Base-by-base conservation (phyloP, 2,113 vertebrate species). In the Phocoena phocoena region DNA sequence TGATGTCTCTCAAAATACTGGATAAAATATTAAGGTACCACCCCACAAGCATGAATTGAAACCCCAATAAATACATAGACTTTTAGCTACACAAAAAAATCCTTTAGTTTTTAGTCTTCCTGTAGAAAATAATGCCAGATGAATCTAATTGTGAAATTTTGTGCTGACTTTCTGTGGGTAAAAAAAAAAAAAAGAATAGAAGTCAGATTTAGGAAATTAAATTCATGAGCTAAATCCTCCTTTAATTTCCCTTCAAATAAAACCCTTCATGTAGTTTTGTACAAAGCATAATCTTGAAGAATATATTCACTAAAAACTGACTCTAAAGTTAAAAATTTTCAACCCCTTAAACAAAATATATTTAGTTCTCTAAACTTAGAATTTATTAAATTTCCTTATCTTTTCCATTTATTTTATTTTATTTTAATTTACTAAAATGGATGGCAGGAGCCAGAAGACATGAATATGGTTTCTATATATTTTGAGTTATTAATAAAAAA, bases 201-300 rank as follows among this genome's bases (percentile, higher is more conserved):
- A 97, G 23, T 96, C 65, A 93, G 33, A 86, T 91, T 87, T 63
- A 88, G 95, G 94, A 98, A 98, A 95, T 98, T 90, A 90, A 96
- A 95, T 93, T 97, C 92, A 90, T 96, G 12, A 73, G 47, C 70
- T 84, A 95, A 96, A 97, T 84, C 85, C 60, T 89, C 38, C 15
- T 97, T 97, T 89, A 96, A 97, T 92, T 97, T 97, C 88, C 97
- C 81, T 50, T 83, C 26, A 44, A 76, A 90, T 23, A 92, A 97
- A 95, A 83, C 1, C 6, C 20, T 88, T 80, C 50, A 6, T 79
- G 47, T 90, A 60, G 62, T 93, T 97, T 95, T 92, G 47, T 65
- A 88, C 87, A 90, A 86, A 73, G 31, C 13, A 92, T 90, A 68
- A 94, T 85, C 62, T 68, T 94, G 44, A 88, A 96, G 31, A 70